Base-by-base conservation (phyloP, 2,888 invertebrate species). In the Molorchus minor region DNA sequence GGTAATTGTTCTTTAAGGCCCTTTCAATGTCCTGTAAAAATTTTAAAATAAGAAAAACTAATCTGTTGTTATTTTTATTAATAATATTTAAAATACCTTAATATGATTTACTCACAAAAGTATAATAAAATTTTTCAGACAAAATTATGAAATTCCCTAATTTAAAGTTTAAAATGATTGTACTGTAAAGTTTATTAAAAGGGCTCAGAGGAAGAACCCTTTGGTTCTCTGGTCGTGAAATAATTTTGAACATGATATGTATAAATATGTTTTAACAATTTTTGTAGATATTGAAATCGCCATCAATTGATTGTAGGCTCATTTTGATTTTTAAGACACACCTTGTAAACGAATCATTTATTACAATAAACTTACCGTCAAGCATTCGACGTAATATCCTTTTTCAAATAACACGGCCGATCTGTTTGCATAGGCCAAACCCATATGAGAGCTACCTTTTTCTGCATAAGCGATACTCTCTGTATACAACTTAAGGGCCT, bases 341-440 rank as follows among this genome's bases (percentile, higher is more conserved):
- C 3, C 4, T n/a, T n/a, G n/a, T n/a, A 25, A 25, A 5, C 8
- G 4, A 25, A 25, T 25, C 4, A 8, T 25, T 25, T 5, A 25
- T 25, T 25, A 25, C 8, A 5, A 8, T 5, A 4, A 25, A 25
- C 25, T 25, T 10, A 33, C 33, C 33, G 7, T 12, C 33, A 91
- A 69, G 71, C 90, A 88, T 73, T 88, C 87, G 16, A 83, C 75
- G 75, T 86, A 89, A 43, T 87, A 84, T 59, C 85, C 81, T 70
- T 89, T 81, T 64, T 85, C 84, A 67, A 85, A 86, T 47, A 91
- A 83, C 4, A 89, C 86, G 20, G 91, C 92, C 35, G 93, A 91
- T 70, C 93, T 85, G 76, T 93, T 93, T 0, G 88, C 88, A 74
- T 88, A 85, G 0, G 89, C 89, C 40, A 90, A 77, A 10, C 84